Evolutionary conservation across 2,113 vertebrate species (phyloP).

Genomic region (Brachypteracias leptosomus): DNA sequence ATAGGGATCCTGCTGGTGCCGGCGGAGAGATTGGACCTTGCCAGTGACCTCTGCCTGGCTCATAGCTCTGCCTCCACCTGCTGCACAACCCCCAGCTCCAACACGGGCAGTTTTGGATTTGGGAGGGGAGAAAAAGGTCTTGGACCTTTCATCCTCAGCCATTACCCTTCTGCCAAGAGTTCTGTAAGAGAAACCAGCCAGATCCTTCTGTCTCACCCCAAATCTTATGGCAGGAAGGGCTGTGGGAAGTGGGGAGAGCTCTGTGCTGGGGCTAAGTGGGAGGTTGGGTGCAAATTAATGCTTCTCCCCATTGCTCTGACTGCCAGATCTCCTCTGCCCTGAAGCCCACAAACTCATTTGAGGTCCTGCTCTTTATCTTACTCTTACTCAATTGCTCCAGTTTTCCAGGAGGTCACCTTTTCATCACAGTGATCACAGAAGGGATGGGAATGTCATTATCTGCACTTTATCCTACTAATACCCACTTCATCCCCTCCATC

Average conservation of each 20-base stretch:
- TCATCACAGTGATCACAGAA: background rate
- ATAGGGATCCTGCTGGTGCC: background rate
- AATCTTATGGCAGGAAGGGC: background rate
- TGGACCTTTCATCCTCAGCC: background rate
- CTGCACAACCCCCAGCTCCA: background rate
- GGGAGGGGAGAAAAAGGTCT: background rate
- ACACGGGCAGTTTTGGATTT: background rate
- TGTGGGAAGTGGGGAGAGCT: background rate
- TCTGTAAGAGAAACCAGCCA: background rate
- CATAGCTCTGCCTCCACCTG: background rate
- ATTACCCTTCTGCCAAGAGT: background rate
- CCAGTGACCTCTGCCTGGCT: background rate
- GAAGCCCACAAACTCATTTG: background rate
- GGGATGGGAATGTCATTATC: background rate
- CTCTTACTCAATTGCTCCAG: background rate
- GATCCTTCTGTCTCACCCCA: background rate
- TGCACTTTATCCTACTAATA: background rate
- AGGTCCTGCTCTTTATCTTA: background rate
- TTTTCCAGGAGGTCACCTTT: background rate
- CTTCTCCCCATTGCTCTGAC: background rate
- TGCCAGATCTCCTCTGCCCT: background rate
- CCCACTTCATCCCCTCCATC: too few species aligned
- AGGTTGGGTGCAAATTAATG: background rate
- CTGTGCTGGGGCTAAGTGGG: background rate
- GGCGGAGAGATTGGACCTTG: slow-evolving; percentile 10